Evolutionary conservation across 1,140 invertebrate genomes (phyloP).

Genomic region (Manduca sexta): DNA sequence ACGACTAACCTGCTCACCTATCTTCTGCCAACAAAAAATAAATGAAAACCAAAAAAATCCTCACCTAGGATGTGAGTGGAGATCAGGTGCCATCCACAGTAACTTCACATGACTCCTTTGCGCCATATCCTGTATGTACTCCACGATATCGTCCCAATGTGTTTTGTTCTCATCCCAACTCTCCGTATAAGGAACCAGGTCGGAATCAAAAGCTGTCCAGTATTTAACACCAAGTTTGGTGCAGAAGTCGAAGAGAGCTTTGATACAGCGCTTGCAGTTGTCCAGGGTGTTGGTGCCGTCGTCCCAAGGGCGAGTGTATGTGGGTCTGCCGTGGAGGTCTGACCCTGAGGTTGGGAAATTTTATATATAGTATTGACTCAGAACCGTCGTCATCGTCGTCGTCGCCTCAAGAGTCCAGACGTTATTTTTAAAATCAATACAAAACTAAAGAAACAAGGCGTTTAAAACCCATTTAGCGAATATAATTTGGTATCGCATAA

Average conservation of each 20-base stretch:
- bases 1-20: no score
- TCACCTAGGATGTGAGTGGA: conserved; percentile 76
- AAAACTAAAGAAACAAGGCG: no score
- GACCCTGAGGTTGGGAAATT: conserved; percentile 10
- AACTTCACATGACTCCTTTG: conserved; percentile 75
- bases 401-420: no score
- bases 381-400: no score
- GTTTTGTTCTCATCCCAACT: conserved; percentile 72
- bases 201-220: conserved; percentile 78
- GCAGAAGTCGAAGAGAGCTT: conserved; percentile 79
- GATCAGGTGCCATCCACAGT: conserved; percentile 78
- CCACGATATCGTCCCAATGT: conserved; percentile 75
- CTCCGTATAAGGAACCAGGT: conserved; percentile 66
- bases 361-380: no score
- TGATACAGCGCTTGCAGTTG: conserved; percentile 76
- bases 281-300: conserved; percentile 74
- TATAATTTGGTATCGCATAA: no score
- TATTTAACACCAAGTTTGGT: conserved; percentile 77
- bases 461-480: no score
- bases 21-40: no score
- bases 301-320: conserved; percentile 73
- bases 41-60: no score
- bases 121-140: conserved; percentile 74
- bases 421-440: no score
- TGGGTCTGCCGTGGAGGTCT: conserved; percentile 69